Percentiles rank a stretch among this genome's conserved stretches.
Conservation (phyloP, 2,888 invertebrate genomes). For the Tanytarsus gracilentus region DNA sequence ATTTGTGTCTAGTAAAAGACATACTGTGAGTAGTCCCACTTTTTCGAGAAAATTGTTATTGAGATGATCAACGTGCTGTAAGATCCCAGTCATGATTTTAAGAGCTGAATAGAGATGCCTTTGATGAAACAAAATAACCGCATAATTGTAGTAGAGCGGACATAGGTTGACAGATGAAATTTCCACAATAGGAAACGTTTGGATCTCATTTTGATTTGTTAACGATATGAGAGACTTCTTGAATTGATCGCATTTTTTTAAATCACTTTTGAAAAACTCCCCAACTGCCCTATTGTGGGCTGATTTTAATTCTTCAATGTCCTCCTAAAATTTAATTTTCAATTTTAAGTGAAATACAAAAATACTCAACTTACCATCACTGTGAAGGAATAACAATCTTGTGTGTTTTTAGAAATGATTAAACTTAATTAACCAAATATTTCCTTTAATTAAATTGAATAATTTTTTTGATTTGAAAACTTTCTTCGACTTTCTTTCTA, state of each 20-base stretch:
- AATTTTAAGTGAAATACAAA: no score
- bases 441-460: no score
- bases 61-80: constrained; percentile 35
- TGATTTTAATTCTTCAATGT: constrained; percentile 39
- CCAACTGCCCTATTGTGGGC: constrained; percentile 76
- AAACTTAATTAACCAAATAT: no score
- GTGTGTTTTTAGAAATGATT: no score
- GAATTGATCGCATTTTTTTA: constrained; percentile 64
- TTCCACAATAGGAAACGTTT: constrained; percentile 9
- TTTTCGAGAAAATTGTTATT: constrained; percentile 31
- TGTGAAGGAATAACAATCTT: no score
- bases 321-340: no score
- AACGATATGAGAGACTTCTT: constrained; percentile 49
- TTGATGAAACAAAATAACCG: constrained; percentile 40
- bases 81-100: constrained; percentile 36
- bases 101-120: constrained; percentile 40
- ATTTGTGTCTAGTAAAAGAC: constrained; percentile 37
- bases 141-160: constrained; percentile 35
- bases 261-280: constrained; percentile 66
- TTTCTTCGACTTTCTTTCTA: no score
- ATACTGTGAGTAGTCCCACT: constrained; percentile 39
- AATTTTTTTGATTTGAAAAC: no score
- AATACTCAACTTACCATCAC: no score
- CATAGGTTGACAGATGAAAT: constrained; percentile 18
- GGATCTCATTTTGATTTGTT: neutral